phyloP scores from a whole-genome alignment of 2,888 invertebrate species.

The Heterodera filipjevi region DNA sequence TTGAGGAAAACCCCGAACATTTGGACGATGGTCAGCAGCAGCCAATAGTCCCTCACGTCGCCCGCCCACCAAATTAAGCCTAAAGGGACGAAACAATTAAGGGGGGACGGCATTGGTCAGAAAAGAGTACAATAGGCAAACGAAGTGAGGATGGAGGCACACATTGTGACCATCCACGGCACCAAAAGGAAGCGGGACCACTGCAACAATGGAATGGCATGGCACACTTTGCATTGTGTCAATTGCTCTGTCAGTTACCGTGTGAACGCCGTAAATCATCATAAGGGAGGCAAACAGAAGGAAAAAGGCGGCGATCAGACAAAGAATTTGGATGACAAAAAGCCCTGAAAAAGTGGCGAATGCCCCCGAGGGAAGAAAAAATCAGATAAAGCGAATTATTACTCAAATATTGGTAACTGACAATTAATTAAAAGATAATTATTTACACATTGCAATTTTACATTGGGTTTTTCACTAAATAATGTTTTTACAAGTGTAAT shows the following conservation, averaged over 20 bases:
- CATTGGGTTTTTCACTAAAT: not conserved
- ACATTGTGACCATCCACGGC: constrained; percentile 64
- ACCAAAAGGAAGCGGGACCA: constrained; percentile 61
- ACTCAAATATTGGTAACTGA: too few species aligned
- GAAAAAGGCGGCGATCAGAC: constrained; percentile 64
- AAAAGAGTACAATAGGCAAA: constrained; percentile 61
- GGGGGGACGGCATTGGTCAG: not conserved
- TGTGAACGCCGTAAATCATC: constrained; percentile 63
- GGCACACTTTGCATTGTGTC: not conserved
- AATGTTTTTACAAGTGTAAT: constrained; percentile 37
- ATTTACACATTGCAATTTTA: not conserved
- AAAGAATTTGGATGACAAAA: constrained; percentile 64
- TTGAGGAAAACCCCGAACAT: constrained; percentile 62
- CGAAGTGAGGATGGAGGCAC: constrained; percentile 56
- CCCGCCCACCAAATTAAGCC: constrained; percentile 60
- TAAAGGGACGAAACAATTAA: not conserved
- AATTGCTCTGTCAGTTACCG: constrained; percentile 39
- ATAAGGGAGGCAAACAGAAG: constrained; percentile 62
- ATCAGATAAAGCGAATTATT: too few species aligned
- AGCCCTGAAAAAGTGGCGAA: constrained; percentile 51
- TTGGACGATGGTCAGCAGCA: constrained; percentile 63
- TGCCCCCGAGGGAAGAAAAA: not conserved
- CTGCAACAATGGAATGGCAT: constrained; percentile 38
- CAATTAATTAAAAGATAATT: not conserved
- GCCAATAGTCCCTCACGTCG: constrained; percentile 64